Conservation (phyloP, 1,140 invertebrate species). For the Ceratosolen fusciceps region DNA sequence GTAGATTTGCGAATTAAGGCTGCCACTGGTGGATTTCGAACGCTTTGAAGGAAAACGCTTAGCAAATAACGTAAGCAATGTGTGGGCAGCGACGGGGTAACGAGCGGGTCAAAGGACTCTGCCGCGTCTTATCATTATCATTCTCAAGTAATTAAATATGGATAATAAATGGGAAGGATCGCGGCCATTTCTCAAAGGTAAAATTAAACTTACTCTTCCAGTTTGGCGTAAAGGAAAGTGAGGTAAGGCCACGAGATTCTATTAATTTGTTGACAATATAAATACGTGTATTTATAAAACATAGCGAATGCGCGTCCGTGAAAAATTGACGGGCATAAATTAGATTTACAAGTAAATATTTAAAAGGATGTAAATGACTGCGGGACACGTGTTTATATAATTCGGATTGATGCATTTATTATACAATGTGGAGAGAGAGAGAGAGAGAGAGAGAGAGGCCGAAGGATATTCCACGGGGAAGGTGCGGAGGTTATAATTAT, state of each 20-base stretch:
- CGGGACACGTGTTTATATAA: not conserved
- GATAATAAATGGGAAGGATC: not conserved
- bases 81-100: no score
- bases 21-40: no score
- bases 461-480: not conserved
- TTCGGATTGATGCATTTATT: not conserved
- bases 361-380: not conserved
- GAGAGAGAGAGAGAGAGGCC: not conserved
- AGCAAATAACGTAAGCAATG: no score
- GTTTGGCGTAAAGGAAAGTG: no score
- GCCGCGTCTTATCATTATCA: no score
- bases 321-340: not conserved
- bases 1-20: no score
- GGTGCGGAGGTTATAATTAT: not conserved
- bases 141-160: not conserved
- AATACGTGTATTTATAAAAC: slow-evolving; percentile 2
- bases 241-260: not conserved
- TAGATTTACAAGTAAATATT: not conserved
- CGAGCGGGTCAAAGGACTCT: no score
- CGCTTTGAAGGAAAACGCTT: no score
- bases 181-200: no score
- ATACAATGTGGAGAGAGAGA: not conserved
- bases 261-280: not conserved
- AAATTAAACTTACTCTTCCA: no score
- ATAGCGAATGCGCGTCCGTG: not conserved